Conservation (phyloP, 2,113 vertebrate genomes). For the Melanostigma gelatinosum region DNA sequence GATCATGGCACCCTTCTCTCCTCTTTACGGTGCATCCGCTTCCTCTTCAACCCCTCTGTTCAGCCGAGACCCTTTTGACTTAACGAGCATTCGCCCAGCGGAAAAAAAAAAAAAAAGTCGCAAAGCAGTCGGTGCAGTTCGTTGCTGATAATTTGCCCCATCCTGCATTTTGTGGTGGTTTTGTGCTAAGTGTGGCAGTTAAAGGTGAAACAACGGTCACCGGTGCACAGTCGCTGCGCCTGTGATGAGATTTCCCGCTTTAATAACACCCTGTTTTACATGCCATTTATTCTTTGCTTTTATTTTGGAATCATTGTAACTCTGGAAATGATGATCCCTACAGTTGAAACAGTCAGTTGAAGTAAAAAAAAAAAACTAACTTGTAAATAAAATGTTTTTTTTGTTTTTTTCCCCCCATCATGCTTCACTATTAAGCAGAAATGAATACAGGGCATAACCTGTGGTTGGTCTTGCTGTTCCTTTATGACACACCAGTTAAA, state of each 20-base stretch:
- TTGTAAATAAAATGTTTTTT: conserved; percentile 52
- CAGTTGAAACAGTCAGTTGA: conserved; percentile 91
- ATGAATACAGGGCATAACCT: conserved; percentile 83
- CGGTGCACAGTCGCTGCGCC: conserved; percentile 26
- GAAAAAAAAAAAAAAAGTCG: conserved; percentile 9
- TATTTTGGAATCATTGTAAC: conserved; percentile 31
- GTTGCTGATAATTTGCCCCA: conserved; percentile 12
- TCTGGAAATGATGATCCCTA: conserved; percentile 87
- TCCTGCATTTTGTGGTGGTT: conserved; percentile 33
- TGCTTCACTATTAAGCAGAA: conserved; percentile 62
- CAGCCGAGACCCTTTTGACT: conserved; percentile 36
- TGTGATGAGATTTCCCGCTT: conserved; percentile 56
- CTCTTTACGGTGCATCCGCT: conserved; percentile 15
- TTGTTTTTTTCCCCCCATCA: conserved; percentile 27
- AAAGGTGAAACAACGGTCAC: conserved; percentile 66
- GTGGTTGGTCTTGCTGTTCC: conserved; percentile 95
- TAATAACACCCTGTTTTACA: conserved; percentile 54
- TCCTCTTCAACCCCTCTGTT: conserved; percentile 23
- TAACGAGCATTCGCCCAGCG: conserved; percentile 10
- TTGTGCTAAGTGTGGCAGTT: conserved; percentile 45
- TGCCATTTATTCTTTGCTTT: conserved; percentile 37
- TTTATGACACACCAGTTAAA: conserved; percentile 89
- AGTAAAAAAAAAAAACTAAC: conserved; percentile 82
- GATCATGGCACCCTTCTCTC: conserved; percentile 84
- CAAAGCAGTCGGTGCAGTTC: conserved; percentile 26